Percentiles rank a stretch among this genome's conserved stretches.
Conservation (phyloP, 2,797 vertebrate genomes). For the Allobates femoralis region DNA sequence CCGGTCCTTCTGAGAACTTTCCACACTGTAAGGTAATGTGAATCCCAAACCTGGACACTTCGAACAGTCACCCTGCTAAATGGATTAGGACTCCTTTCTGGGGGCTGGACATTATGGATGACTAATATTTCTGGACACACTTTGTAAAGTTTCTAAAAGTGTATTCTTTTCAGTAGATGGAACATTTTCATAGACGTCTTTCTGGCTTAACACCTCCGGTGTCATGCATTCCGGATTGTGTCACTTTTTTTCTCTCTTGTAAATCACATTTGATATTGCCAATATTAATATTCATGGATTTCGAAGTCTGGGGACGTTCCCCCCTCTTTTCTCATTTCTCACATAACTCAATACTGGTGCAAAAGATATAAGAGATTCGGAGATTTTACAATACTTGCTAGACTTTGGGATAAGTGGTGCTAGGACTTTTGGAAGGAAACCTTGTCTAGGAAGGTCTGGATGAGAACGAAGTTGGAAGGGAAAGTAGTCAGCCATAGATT, state of each 20-base stretch:
- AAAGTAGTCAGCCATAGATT: slow-evolving; percentile 43
- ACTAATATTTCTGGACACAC: slow-evolving; percentile 57
- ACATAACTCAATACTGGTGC: slow-evolving; percentile 50
- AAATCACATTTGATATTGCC: slow-evolving; percentile 53
- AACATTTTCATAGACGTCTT: slow-evolving; percentile 58
- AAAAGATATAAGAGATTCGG: slow-evolving; percentile 33
- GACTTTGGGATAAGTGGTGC: slow-evolving; percentile 50
- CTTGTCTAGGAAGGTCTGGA: slow-evolving; percentile 60
- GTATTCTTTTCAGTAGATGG: slow-evolving; percentile 58
- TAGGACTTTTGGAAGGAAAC: slow-evolving; percentile 52
- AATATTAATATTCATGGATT: slow-evolving; percentile 60
- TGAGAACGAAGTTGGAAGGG: slow-evolving; percentile 45
- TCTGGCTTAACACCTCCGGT: slow-evolving; percentile 58
- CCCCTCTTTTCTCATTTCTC: slow-evolving; percentile 25
- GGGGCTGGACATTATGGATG: slow-evolving; percentile 34
- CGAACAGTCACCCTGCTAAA: slow-evolving; percentile 38
- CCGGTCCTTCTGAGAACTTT: neutral
- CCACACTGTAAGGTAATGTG: neutral
- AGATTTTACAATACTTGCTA: slow-evolving; percentile 56
- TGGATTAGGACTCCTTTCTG: slow-evolving; percentile 48
- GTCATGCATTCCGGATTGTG: slow-evolving; percentile 60
- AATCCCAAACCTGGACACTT: slow-evolving; percentile 27
- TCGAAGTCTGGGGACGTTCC: neutral
- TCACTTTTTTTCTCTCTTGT: slow-evolving; percentile 56
- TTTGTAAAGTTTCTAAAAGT: slow-evolving; percentile 36